These are phyloP conservation scores for Pteropus alecto DNA, from an alignment of 2,113 vertebrate genomes.

Conservation along the genomic window DNA sequence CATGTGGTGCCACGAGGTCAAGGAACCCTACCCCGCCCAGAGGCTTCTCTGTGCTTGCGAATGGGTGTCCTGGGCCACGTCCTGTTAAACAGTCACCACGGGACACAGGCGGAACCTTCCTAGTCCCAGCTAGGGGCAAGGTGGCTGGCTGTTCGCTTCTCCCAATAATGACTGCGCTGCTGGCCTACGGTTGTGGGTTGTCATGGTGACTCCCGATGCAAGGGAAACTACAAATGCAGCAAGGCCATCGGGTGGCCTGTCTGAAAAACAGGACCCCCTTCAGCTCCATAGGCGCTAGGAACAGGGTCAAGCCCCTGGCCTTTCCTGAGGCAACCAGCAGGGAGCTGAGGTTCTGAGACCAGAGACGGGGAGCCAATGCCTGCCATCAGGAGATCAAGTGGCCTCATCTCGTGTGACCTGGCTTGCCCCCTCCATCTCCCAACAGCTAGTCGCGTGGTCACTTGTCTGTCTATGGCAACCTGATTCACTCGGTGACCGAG, in stretches of 20 bases:
- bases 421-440: background rate
- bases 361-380: background rate
- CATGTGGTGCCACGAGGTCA: background rate
- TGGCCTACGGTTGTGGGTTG: background rate
- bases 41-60: background rate
- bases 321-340: background rate
- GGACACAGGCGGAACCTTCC: background rate
- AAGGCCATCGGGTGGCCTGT: background rate
- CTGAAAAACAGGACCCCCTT: background rate
- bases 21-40: background rate
- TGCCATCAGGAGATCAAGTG: background rate
- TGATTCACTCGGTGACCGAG: background rate
- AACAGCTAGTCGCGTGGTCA: background rate
- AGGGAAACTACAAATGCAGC: background rate
- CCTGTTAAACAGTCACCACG: background rate
- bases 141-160: background rate
- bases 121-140: background rate
- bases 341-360: background rate
- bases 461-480: background rate
- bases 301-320: background rate
- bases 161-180: background rate
- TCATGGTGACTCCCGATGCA: conserved; percentile 18
- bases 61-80: background rate
- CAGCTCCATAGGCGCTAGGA: background rate
- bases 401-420: background rate